Conservation (phyloP, 2,888 invertebrate genomes). For the Apomyelois bistriatella region DNA sequence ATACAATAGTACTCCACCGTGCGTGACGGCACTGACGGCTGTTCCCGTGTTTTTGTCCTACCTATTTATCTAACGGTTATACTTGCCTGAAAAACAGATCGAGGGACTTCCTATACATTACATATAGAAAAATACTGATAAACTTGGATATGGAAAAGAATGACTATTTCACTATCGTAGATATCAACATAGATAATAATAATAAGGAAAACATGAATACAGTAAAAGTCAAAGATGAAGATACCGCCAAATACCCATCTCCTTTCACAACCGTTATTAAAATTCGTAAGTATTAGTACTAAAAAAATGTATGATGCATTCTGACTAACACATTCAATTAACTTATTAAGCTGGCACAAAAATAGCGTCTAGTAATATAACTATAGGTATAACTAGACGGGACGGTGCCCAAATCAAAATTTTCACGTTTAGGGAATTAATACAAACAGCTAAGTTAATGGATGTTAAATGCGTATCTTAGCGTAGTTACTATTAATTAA, state of each 20-base stretch:
- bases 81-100: neutral
- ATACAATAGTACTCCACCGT: slow-evolving; percentile 22
- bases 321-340: neutral
- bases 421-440: no score
- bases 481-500: no score
- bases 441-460: no score
- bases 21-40: slow-evolving; percentile 24
- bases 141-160: slow-evolving; percentile 46
- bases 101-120: neutral
- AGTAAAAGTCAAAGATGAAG: slow-evolving; percentile 33
- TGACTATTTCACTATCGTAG: slow-evolving; percentile 60
- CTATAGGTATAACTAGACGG: no score
- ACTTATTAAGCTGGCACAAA: neutral
- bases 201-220: slow-evolving; percentile 36
- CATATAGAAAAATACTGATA: neutral
- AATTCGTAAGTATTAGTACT: slow-evolving; percentile 55
- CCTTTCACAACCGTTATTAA: slow-evolving; percentile 56
- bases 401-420: no score
- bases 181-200: slow-evolving; percentile 57
- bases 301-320: neutral
- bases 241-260: slow-evolving; percentile 36
- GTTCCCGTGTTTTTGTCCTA: slow-evolving; percentile 31
- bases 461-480: no score
- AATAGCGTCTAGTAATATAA: no score
- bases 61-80: slow-evolving; percentile 3